A percentile compares a stretch with the other conserved stretches of the same genome.
Conservation (phyloP, 2,113 vertebrate genomes). For the Alligator sinensis region DNA sequence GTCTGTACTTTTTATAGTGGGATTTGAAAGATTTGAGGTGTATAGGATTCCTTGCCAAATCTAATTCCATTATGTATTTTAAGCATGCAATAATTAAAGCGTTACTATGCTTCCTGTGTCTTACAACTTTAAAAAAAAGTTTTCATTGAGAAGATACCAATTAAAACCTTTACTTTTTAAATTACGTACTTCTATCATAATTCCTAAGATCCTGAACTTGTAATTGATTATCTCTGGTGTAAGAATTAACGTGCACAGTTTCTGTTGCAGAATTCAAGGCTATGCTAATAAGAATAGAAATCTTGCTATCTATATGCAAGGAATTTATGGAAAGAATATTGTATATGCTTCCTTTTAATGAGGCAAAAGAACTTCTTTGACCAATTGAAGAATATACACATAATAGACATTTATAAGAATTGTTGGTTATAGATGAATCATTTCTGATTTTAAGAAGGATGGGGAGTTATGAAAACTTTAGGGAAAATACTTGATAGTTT, state of each 20-base stretch:
- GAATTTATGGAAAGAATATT: neutral
- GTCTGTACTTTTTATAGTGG: neutral
- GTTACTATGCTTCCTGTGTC: neutral
- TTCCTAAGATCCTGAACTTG: neutral
- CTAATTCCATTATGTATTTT: accelerated
- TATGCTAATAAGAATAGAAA: neutral
- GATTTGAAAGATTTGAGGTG: neutral
- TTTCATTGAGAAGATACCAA: neutral
- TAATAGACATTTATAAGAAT: neutral
- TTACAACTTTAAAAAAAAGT: neutral
- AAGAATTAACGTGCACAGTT: neutral
- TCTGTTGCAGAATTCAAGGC: neutral
- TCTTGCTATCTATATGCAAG: neutral
- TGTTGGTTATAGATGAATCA: neutral
- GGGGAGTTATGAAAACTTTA: neutral
- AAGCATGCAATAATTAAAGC: neutral
- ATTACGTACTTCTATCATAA: neutral
- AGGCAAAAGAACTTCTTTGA: too few species aligned
- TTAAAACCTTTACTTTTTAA: neutral
- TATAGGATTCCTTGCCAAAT: neutral
- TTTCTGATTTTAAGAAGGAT: neutral
- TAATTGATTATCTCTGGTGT: neutral
- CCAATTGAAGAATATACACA: neutral
- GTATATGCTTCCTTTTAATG: too few species aligned
- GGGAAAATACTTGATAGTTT: neutral